These are phyloP conservation scores for Pogonophryne albipinna DNA, from an alignment of 2,797 vertebrate genomes.

Conservation along the genomic window DNA sequence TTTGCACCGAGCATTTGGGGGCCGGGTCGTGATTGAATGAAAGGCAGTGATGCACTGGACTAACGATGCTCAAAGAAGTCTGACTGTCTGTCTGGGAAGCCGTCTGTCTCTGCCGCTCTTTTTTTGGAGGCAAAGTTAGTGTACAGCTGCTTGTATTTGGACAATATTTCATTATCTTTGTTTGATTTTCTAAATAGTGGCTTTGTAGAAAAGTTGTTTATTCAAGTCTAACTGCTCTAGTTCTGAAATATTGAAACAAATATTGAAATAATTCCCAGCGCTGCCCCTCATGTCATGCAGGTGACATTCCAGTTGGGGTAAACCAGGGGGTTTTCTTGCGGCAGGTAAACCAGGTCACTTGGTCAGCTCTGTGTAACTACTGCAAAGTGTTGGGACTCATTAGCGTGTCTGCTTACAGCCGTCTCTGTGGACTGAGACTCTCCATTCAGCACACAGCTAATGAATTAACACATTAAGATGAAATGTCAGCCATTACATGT, in stretches of 20 bases:
- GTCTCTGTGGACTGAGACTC: constrained; percentile 72
- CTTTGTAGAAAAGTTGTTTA: neutral
- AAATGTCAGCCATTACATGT: constrained; percentile 86
- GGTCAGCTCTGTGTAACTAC: constrained; percentile 39
- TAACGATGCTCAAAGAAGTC: constrained; percentile 27
- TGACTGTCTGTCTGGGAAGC: constrained; percentile 35
- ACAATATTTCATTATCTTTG: neutral
- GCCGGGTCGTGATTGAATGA: constrained; percentile 34
- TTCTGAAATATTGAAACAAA: neutral
- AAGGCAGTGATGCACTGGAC: constrained; percentile 45
- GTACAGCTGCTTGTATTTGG: neutral
- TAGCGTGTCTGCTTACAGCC: constrained; percentile 74
- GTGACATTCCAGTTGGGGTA: constrained; percentile 5
- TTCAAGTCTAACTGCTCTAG: neutral
- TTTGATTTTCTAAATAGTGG: no score
- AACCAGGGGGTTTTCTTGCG: constrained; percentile 38
- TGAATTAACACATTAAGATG: constrained; percentile 86
- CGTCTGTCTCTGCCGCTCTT: constrained; percentile 28
- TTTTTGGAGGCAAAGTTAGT: neutral
- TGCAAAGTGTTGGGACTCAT: constrained; percentile 67
- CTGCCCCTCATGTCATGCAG: neutral
- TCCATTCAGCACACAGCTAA: constrained; percentile 76
- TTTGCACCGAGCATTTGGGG: constrained; percentile 52
- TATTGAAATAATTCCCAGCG: neutral
- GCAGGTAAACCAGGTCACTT: constrained; percentile 51